Evolutionary conservation across 1,140 invertebrate species (phyloP).

Genomic region (Pachypeltis micranthus): DNA sequence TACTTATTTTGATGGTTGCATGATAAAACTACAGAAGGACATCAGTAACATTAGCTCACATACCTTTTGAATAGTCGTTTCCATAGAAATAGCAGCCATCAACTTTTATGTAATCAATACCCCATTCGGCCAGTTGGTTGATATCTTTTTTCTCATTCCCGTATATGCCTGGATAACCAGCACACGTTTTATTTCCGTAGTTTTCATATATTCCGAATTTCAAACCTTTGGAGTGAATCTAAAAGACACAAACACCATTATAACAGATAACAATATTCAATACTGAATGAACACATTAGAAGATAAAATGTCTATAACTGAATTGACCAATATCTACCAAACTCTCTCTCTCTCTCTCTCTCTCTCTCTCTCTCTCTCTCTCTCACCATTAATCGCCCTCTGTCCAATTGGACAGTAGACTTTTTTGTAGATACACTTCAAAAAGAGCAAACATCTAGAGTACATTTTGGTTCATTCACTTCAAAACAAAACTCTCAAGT

Average conservation of each 20-base stretch:
- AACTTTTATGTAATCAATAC: conserved; percentile 91
- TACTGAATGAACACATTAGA: not conserved
- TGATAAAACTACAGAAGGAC: no score
- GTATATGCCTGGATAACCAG: conserved; percentile 85
- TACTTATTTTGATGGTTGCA: no score
- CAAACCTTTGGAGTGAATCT: conserved; percentile 85
- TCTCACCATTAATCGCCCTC: no score
- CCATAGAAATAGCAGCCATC: conserved; percentile 83
- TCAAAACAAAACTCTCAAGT: no score
- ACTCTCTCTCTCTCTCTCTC: no score
- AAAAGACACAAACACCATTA: conserved; percentile 22
- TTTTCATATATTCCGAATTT: conserved; percentile 98
- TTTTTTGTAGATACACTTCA: no score
- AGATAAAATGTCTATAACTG: not conserved
- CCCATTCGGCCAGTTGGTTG: conserved; percentile 88
- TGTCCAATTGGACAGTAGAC: no score
- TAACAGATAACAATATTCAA: not conserved
- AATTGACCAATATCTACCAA: not conserved
- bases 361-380: no score
- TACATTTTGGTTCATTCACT: no score
- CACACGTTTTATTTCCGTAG: conserved; percentile 89
- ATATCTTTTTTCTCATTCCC: conserved; percentile 78
- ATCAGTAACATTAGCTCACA: no score
- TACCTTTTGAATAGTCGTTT: conserved; percentile 25
- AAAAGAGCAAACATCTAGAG: no score